Percentiles rank a stretch among this genome's conserved stretches.
Evolutionary conservation across 1,140 invertebrate species (phyloP).

Genomic region (Bombus confusus): DNA sequence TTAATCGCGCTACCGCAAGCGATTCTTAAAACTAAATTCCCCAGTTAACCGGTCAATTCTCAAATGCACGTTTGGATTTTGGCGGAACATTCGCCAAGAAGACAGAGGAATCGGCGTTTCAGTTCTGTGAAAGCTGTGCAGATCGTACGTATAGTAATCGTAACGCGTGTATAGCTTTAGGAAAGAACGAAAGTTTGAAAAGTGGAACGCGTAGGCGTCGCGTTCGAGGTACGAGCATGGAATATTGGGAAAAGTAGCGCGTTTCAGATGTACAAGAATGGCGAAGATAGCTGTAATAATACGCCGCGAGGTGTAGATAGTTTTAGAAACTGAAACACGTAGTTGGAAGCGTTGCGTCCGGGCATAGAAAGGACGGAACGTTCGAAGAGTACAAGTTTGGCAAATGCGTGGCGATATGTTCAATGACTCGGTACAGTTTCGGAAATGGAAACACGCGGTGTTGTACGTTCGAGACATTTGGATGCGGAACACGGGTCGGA

Average conservation of each 20-base stretch:
- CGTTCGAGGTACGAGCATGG: neutral
- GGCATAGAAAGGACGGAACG: too few relatives aligned
- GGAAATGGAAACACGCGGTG: neutral
- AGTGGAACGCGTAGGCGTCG: neutral
- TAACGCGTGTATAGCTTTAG: neutral
- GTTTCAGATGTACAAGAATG: neutral
- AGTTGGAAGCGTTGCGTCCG: too few relatives aligned
- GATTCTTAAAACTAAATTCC: too few relatives aligned
- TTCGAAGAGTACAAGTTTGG: neutral
- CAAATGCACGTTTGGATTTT: too few relatives aligned
- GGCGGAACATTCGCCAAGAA: too few relatives aligned
- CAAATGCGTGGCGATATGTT: too few relatives aligned
- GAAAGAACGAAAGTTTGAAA: neutral
- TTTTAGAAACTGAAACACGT: neutral
- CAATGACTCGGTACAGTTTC: neutral
- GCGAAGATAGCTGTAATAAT: neutral
- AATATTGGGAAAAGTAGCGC: too few relatives aligned
- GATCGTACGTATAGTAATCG: too few relatives aligned
- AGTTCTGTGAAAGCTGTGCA: too few relatives aligned
- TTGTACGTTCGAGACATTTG: neutral
- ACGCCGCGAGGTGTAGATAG: neutral
- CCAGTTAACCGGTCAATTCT: too few relatives aligned
- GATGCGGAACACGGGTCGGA: accelerated
- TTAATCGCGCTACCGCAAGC: too few relatives aligned
- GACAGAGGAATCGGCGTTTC: too few relatives aligned